Evolutionary conservation across 1,140 invertebrate species (phyloP).

Genomic region (Orchesella cincta): DNA sequence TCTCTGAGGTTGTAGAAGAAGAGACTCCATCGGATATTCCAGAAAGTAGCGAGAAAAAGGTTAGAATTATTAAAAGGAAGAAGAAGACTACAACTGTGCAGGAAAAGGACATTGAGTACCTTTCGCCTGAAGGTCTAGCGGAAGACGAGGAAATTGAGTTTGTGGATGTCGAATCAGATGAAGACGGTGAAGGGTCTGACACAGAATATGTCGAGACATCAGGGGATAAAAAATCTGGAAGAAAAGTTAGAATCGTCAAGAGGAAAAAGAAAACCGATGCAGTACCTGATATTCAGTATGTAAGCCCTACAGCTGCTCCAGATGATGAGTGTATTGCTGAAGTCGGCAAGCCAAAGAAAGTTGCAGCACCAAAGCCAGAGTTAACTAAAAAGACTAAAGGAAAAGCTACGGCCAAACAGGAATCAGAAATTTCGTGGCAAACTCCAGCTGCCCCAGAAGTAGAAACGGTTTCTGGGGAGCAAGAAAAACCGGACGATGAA

Average conservation of each 20-base stretch:
- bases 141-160: conserved; percentile 50
- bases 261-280: background rate
- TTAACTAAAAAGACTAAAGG: conserved; percentile 44
- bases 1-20: background rate
- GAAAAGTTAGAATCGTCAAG: background rate
- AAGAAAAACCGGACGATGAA: conserved; percentile 50
- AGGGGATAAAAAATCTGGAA: background rate
- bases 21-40: background rate
- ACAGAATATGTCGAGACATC: background rate
- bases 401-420: conserved; percentile 39
- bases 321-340: background rate
- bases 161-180: conserved; percentile 42
- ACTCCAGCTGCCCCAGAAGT: conserved; percentile 32
- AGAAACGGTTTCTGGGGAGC: conserved; percentile 39
- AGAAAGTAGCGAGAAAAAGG: too few species aligned
- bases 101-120: background rate
- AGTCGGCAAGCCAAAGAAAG: conserved; percentile 35
- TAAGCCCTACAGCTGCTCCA: background rate
- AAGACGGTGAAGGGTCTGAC: too few species aligned
- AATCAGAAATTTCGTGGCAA: conserved; percentile 44
- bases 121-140: conserved; percentile 37
- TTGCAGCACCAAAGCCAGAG: conserved; percentile 7
- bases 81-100: background rate
- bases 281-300: background rate
- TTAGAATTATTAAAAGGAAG: conserved; percentile 39